Conservation (phyloP, 2,797 vertebrate species). For the Siniperca obscura region DNA sequence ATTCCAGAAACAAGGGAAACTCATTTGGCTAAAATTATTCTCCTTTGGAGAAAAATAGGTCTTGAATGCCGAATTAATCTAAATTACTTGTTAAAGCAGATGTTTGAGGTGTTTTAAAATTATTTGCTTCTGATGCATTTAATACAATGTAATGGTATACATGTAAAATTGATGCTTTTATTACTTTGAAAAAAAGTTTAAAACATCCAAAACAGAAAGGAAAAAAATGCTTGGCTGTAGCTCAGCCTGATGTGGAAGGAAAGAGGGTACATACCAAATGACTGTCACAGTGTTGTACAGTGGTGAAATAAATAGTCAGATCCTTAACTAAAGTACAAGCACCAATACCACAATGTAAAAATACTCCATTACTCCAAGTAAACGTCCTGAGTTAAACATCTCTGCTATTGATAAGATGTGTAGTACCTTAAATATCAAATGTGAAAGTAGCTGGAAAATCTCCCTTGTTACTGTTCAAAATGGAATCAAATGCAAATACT, state of each 20-base stretch:
- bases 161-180: not conserved
- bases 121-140: not conserved
- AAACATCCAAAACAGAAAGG: not conserved
- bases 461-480: not conserved
- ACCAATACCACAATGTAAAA: not conserved
- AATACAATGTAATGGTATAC: not conserved
- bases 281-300: not conserved
- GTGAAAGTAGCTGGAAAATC: not conserved
- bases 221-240: no score
- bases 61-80: not conserved
- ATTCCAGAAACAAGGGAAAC: not conserved
- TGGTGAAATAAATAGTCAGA: no score
- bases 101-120: no score
- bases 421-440: not conserved
- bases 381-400: not conserved
- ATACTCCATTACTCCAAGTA: not conserved
- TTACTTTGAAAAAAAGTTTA: not conserved
- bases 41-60: not conserved
- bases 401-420: not conserved
- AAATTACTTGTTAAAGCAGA: not conserved
- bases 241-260: not conserved
- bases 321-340: not conserved
- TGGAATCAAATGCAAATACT: not conserved
- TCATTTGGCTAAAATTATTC: not conserved
- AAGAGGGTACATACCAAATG: not conserved